Percentiles rank a stretch among this genome's conserved stretches.
These are phyloP conservation scores for Lipophrys pholis DNA, from an alignment of 2,113 vertebrate genomes.

Conservation along the genomic window DNA sequence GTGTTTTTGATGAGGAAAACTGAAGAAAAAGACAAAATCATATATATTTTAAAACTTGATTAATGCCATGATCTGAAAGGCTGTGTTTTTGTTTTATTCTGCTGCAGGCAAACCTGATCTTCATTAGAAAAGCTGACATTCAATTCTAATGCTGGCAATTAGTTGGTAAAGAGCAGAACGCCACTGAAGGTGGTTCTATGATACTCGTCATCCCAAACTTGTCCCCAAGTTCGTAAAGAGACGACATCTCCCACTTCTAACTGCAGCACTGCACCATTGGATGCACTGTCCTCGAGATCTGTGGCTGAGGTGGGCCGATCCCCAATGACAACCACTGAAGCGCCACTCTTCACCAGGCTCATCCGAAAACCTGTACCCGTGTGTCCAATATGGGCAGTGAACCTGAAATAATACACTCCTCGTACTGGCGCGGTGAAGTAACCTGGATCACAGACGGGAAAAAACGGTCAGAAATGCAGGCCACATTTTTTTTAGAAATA, in stretches of 20 bases:
- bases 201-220: constrained; percentile 39
- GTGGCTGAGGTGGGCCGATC: not conserved
- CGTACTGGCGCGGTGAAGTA: constrained; percentile 24
- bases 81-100: not conserved
- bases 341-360: constrained; percentile 11
- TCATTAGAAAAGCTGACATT: not conserved
- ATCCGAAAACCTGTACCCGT: fast-evolving
- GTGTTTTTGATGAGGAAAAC: too few species aligned
- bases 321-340: not conserved
- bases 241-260: constrained; percentile 47
- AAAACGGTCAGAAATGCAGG: not conserved
- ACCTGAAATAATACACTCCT: constrained; percentile 56
- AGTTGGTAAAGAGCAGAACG: constrained; percentile 50
- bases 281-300: constrained; percentile 32
- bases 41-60: too few species aligned
- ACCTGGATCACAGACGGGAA: constrained; percentile 29
- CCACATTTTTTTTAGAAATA: not conserved
- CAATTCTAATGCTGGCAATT: not conserved
- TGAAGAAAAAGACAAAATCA: too few species aligned
- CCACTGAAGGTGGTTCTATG: constrained; percentile 59
- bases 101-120: not conserved
- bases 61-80: too few species aligned
- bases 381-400: constrained; percentile 1
- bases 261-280: constrained; percentile 43
- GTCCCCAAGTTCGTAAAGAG: fast-evolving